A percentile compares a stretch with the other conserved stretches of the same genome.
Evolutionary conservation across 2,113 vertebrate genomes (phyloP).

Genomic region (Pholis gunnellus): DNA sequence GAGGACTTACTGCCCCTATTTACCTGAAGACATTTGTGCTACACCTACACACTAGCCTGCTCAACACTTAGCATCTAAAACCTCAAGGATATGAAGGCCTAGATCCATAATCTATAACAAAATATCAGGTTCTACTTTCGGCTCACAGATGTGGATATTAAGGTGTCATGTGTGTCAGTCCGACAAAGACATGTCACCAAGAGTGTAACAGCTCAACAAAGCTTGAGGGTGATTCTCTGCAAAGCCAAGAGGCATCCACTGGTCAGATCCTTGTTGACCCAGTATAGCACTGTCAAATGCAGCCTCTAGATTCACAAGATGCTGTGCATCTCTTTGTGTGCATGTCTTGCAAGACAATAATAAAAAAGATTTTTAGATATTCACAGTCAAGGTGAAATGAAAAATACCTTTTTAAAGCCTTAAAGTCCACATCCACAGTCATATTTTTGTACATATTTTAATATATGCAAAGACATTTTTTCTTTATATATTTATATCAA

Average conservation of each 20-base stretch:
- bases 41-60: background rate
- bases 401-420: background rate
- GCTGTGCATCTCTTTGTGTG: background rate
- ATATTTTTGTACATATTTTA: background rate
- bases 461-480: background rate
- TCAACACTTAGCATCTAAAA: background rate
- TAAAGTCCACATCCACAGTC: background rate
- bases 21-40: constrained; percentile 5
- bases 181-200: constrained; percentile 16
- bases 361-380: background rate
- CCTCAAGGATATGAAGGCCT: constrained; percentile 2
- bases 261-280: constrained; percentile 50
- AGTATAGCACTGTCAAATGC: constrained; percentile 44
- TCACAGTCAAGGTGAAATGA: background rate
- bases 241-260: constrained; percentile 60
- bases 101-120: constrained; percentile 17
- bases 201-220: constrained; percentile 58
- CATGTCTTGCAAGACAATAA: background rate
- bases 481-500: too few species aligned
- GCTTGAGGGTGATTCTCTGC: constrained; percentile 40
- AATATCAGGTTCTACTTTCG: constrained; percentile 11
- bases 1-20: background rate
- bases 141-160: constrained; percentile 11
- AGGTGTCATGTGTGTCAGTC: constrained; percentile 11
- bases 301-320: constrained; percentile 61